Evolutionary conservation across 1,140 invertebrate species (phyloP).

Genomic region (Aleiodes sp.): DNA sequence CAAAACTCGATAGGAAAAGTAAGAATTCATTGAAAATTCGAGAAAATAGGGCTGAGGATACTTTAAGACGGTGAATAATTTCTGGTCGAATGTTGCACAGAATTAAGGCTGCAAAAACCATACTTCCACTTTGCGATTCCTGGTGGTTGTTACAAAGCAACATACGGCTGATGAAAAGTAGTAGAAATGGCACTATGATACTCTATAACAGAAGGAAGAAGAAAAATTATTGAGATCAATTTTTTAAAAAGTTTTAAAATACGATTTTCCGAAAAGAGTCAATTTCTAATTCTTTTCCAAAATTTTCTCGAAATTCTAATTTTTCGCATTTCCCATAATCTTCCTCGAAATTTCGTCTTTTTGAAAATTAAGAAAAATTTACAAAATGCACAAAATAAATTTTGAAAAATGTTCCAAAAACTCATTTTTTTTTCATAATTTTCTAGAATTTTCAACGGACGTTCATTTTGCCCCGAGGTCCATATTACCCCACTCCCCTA

Average conservation of each 20-base stretch:
- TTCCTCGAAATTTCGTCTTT: too few species aligned
- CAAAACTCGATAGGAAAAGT: conserved; percentile 45
- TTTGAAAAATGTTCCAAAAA: too few species aligned
- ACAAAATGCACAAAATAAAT: too few species aligned
- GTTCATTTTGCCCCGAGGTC: too few species aligned
- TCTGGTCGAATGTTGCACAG: conserved; percentile 44
- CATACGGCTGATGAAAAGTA: conserved; percentile 29
- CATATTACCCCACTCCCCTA: too few species aligned
- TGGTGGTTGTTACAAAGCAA: conserved; percentile 23
- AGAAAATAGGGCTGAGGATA: conserved; percentile 21
- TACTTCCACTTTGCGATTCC: conserved; percentile 29
- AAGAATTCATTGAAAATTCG: conserved; percentile 35
- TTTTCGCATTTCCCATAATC: too few species aligned
- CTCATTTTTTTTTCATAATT: too few species aligned
- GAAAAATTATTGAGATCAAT: neutral
- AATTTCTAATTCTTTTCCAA: too few species aligned
- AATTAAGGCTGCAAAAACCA: conserved; percentile 42
- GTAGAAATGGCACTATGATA: conserved; percentile 38
- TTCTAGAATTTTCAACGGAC: too few species aligned
- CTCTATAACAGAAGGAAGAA: conserved; percentile 34
- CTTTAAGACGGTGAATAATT: conserved; percentile 32
- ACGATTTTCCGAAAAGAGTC: too few species aligned
- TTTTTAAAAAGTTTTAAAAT: conserved; percentile 36
- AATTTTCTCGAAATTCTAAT: too few species aligned
- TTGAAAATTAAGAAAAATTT: too few species aligned